phyloP scores from a whole-genome alignment of 2,113 vertebrate genomes.

The Spilogale gracilis region DNA sequence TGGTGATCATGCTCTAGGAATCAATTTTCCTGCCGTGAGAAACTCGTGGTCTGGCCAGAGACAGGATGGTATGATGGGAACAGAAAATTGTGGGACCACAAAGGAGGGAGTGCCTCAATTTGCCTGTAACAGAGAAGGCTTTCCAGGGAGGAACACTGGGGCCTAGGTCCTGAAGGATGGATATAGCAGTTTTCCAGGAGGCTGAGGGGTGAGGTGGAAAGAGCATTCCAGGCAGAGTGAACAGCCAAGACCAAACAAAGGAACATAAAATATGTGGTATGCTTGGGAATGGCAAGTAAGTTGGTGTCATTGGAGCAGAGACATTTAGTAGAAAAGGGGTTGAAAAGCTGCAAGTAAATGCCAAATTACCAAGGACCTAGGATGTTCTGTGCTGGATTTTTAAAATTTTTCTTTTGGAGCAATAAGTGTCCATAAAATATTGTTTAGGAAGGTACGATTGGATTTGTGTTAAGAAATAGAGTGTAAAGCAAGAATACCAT shows the following conservation, averaged over 20 bases:
- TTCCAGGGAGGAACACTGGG: not conserved
- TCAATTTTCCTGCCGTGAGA: not conserved
- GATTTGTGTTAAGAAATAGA: not conserved
- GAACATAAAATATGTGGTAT: not conserved
- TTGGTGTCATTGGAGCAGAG: not conserved
- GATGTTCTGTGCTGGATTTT: not conserved
- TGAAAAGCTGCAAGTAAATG: not conserved
- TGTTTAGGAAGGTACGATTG: not conserved
- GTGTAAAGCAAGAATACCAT: not conserved
- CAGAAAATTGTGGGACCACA: not conserved
- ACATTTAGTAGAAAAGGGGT: not conserved
- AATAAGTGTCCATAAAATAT: not conserved
- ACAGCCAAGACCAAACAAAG: not conserved
- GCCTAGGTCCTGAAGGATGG: not conserved
- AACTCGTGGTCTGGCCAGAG: accelerated
- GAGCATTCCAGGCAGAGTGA: not conserved
- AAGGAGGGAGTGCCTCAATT: accelerated
- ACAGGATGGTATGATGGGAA: not conserved
- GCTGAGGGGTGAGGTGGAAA: not conserved
- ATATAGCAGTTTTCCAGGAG: not conserved
- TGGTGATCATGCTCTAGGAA: not conserved
- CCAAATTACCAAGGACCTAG: not conserved
- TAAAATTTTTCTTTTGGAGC: slow-evolving; percentile 46
- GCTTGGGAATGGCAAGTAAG: not conserved
- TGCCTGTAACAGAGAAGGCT: not conserved